Conservation (phyloP, 2,797 vertebrate genomes). For the Coilia nasus region DNA sequence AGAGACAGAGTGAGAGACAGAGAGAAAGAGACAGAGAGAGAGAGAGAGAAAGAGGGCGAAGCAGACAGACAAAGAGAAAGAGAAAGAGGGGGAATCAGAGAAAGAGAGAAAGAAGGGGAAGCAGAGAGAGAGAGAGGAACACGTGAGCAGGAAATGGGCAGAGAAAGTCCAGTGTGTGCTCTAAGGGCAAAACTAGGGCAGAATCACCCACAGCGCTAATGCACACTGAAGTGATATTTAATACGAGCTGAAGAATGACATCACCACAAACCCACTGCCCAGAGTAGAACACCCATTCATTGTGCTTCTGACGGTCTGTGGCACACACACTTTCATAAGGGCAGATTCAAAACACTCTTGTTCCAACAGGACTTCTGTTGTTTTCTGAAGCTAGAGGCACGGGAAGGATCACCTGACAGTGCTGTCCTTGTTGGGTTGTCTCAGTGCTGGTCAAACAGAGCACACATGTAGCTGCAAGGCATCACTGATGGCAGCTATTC, state of each 20-base stretch:
- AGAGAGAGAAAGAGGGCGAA: no score
- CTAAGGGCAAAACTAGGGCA: background rate
- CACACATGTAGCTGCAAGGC: no score
- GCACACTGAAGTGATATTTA: constrained; percentile 20
- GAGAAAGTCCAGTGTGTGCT: background rate
- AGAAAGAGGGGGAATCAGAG: background rate
- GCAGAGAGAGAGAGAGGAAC: background rate
- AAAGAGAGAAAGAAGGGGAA: background rate
- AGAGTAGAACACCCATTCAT: background rate
- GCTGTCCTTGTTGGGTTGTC: no score
- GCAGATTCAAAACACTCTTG: no score
- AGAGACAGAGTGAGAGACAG: background rate
- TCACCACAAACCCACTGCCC: background rate
- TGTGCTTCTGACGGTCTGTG: background rate
- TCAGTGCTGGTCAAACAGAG: no score
- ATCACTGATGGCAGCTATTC: no score
- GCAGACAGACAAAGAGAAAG: background rate
- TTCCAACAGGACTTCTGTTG: no score
- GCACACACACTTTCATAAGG: background rate
- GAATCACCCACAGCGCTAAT: background rate
- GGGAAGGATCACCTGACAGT: no score
- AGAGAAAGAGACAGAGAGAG: no score
- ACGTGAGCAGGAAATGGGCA: background rate
- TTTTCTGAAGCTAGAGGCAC: no score
- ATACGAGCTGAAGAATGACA: background rate